Conservation (phyloP, 23 tunicate species). For the Ascidia mentula region DNA sequence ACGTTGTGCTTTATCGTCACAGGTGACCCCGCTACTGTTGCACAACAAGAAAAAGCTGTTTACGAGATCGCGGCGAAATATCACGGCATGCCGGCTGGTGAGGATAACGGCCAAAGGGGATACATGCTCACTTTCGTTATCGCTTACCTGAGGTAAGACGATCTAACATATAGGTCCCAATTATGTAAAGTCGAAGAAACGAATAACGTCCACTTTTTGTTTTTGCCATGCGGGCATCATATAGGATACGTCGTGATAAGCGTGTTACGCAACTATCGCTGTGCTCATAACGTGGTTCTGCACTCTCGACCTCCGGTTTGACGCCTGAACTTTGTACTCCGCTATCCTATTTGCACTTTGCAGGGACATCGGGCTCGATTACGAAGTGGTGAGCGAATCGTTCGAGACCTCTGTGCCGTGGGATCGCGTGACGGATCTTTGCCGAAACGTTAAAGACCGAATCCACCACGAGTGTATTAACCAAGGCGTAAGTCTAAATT, state of each 20-base stretch:
- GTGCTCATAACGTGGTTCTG: too few species aligned
- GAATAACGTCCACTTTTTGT: too few species aligned
- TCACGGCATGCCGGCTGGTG: constrained; percentile 94
- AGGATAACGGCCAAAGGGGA: constrained; percentile 91
- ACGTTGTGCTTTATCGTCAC: not conserved
- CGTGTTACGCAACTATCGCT: too few species aligned
- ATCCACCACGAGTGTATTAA: constrained; percentile 59
- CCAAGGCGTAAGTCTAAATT: constrained; percentile 48
- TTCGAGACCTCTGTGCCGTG: constrained; percentile 96
- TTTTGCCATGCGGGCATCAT: too few species aligned
- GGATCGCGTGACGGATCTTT: constrained; percentile 82
- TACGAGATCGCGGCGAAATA: constrained; percentile 83
- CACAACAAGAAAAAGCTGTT: constrained; percentile 83
- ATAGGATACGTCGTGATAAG: too few species aligned
- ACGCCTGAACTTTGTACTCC: too few species aligned
- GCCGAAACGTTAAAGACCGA: constrained; percentile 84
- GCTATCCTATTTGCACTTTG: too few species aligned
- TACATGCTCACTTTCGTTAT: constrained; percentile 93
- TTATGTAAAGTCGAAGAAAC: too few species aligned
- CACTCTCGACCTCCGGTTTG: too few species aligned
- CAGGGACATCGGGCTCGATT: constrained; percentile 87
- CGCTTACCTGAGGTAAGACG: constrained; percentile 80
- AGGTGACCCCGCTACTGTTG: constrained; percentile 73
- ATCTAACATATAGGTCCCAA: too few species aligned
- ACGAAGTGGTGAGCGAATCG: constrained; percentile 83